Percentiles rank a stretch among this genome's conserved stretches.
phyloP scores from a whole-genome alignment of 2,797 vertebrate genomes.

The Myiothlypis coronata region DNA sequence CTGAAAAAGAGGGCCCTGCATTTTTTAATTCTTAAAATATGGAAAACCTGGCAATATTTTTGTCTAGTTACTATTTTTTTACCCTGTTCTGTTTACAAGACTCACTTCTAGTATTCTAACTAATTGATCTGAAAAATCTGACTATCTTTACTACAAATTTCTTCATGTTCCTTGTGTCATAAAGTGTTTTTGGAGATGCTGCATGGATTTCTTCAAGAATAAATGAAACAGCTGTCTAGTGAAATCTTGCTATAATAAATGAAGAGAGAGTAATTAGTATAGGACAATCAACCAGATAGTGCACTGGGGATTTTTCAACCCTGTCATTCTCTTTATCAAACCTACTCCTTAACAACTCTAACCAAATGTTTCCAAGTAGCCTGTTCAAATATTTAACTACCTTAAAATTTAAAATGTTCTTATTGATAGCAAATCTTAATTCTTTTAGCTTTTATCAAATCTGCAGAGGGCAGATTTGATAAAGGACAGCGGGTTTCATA shows the following conservation, averaged over 20 bases:
- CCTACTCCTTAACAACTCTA: background rate
- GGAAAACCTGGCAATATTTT: background rate
- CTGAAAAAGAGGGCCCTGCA: background rate
- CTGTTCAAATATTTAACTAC: background rate
- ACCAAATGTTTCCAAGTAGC: background rate
- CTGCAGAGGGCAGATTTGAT: background rate
- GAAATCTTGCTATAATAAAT: background rate
- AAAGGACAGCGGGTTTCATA: background rate
- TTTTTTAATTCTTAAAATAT: background rate
- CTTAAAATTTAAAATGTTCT: background rate
- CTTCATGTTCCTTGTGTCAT: background rate
- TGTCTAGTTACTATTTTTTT: background rate
- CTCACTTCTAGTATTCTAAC: background rate
- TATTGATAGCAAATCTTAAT: background rate
- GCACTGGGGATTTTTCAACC: background rate
- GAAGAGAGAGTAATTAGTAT: background rate
- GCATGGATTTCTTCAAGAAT: background rate
- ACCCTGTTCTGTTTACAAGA: background rate
- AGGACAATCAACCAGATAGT: rapidly evolving
- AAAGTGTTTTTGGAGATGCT: background rate
- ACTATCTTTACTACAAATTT: background rate
- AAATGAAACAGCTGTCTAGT: background rate
- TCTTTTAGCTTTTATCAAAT: background rate
- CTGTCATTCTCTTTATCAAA: background rate
- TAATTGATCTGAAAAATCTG: background rate